A percentile compares a stretch with the other conserved stretches of the same genome.
phyloP scores from a whole-genome alignment of 2,888 invertebrate species.

The Macaria notata region DNA sequence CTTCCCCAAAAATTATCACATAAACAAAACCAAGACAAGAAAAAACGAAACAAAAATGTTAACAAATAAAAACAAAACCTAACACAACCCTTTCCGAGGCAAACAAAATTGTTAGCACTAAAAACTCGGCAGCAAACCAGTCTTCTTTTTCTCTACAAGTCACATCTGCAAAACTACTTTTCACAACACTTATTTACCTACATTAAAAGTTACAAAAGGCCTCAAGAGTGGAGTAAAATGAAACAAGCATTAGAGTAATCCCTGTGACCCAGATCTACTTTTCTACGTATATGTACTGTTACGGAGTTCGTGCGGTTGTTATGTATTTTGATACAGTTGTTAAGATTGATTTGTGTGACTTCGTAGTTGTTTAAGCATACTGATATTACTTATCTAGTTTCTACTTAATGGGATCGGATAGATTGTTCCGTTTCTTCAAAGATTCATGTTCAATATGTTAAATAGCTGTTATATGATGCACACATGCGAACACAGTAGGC shows the following conservation, averaged over 20 bases:
- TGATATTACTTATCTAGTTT: too few species aligned
- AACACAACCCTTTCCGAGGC: too few species aligned
- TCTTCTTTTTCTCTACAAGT: conserved; percentile 8
- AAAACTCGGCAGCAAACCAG: conserved; percentile 3
- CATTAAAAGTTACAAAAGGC: conserved; percentile 34
- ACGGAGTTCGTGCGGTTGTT: conserved; percentile 9
- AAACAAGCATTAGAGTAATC: conserved; percentile 41
- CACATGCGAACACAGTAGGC: too few species aligned
- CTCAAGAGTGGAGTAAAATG: conserved; percentile 35
- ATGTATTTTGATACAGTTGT: conserved; percentile 8
- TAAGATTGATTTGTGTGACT: neutral
- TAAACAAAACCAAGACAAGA: too few species aligned
- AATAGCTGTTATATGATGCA: too few species aligned
- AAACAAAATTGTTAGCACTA: conserved; percentile 1
- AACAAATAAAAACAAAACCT: too few species aligned
- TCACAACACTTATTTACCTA: conserved; percentile 31
- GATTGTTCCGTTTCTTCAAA: too few species aligned
- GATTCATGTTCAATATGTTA: too few species aligned
- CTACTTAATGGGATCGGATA: too few species aligned
- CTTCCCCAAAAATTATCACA: too few species aligned
- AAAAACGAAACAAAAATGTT: too few species aligned
- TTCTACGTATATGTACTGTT: conserved; percentile 35
- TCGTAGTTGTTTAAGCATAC: too few species aligned
- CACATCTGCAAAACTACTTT: conserved; percentile 24
- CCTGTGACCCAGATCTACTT: conserved; percentile 38